Evolutionary conservation across 2,113 vertebrate genomes (phyloP).

Genomic region (Lipophrys pholis): DNA sequence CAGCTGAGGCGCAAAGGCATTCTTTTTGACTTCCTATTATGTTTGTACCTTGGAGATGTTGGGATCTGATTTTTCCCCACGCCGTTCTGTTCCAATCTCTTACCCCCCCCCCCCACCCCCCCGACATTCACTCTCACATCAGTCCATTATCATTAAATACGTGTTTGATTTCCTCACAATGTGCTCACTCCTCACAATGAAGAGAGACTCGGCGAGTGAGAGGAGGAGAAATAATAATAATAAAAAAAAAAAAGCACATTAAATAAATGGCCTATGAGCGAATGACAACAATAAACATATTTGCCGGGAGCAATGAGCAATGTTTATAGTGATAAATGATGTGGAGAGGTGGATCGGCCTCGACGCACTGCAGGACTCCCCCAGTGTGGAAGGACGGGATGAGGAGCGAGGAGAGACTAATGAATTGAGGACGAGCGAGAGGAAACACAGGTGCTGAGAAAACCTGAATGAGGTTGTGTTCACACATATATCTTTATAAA

Average conservation of each 20-base stretch:
- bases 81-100: conserved; percentile 65
- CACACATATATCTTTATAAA: too few species aligned
- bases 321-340: conserved; percentile 73
- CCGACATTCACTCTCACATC: conserved; percentile 68
- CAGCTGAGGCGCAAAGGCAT: conserved; percentile 74
- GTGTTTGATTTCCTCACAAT: conserved; percentile 80
- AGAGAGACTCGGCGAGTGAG: conserved; percentile 46
- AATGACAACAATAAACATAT: conserved; percentile 79
- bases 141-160: conserved; percentile 80
- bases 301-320: conserved; percentile 71
- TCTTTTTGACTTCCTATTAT: conserved; percentile 81
- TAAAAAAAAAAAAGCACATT: conserved; percentile 58
- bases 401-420: background rate
- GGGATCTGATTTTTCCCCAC: conserved; percentile 72
- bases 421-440: conserved; percentile 3
- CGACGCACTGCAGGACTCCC: conserved; percentile 32
- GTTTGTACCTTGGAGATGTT: conserved; percentile 78
- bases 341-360: conserved; percentile 54
- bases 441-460: conserved; percentile 17
- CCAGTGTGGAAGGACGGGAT: background rate
- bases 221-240: background rate
- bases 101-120: background rate
- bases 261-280: conserved; percentile 74
- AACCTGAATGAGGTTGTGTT: background rate
- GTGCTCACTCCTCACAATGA: conserved; percentile 47